Conservation (phyloP, 2,888 invertebrate species). For the Aleiodes alternator region DNA sequence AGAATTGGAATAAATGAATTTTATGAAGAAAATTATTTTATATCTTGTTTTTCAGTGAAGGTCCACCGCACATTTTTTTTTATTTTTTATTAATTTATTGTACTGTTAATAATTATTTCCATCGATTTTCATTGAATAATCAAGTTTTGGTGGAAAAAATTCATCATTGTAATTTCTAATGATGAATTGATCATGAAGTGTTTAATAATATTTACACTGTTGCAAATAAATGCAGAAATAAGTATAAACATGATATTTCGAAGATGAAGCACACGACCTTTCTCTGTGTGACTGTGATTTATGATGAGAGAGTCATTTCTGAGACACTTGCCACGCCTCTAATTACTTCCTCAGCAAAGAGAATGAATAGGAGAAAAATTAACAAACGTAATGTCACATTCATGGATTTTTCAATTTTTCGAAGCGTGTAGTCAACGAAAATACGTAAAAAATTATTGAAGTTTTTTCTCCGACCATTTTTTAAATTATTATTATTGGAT, state of each 20-base stretch:
- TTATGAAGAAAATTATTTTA: no score
- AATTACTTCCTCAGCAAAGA: constrained; percentile 2
- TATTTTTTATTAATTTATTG: no score
- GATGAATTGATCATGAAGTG: constrained; percentile 2
- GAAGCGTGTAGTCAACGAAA: not conserved
- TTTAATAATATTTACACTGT: not conserved
- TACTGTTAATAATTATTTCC: no score
- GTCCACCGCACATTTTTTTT: no score
- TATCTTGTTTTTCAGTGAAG: no score
- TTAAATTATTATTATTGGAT: no score
- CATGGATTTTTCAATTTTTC: not conserved
- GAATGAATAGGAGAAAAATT: not conserved
- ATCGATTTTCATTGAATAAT: no score
- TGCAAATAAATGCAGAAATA: not conserved
- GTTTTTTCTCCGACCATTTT: no score
- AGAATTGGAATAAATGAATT: no score
- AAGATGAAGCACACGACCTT: constrained; percentile 14
- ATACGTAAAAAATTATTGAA: no score
- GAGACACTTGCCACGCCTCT: constrained; percentile 11
- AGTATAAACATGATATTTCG: not conserved
- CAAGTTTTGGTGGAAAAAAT: no score
- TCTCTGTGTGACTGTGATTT: constrained; percentile 17
- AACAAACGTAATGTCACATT: not conserved
- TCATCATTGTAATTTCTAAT: not conserved
- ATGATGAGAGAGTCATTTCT: constrained; percentile 17